Evolutionary conservation across 2,888 invertebrate genomes (phyloP).

Genomic region (Axea sp.): DNA sequence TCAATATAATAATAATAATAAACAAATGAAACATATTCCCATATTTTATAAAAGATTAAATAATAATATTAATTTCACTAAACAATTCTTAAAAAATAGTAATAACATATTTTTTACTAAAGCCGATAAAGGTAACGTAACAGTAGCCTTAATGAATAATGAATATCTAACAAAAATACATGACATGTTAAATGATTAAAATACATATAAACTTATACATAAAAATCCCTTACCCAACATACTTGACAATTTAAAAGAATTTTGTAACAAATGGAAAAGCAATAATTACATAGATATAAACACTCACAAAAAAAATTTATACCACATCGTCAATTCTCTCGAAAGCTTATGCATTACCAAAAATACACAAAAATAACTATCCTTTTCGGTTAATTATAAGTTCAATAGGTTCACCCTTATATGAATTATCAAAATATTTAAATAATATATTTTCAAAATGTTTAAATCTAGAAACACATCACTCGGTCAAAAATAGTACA

Average conservation of each 20-base stretch:
- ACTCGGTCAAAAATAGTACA: not conserved
- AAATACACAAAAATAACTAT: constrained; percentile 8
- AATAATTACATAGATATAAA: no score
- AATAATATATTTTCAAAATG: no score
- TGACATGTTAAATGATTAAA: not conserved
- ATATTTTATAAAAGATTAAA: not conserved
- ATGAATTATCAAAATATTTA: no score
- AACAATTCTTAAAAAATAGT: not conserved
- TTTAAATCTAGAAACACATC: no score
- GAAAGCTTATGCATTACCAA: constrained; percentile 3
- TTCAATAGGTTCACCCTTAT: not conserved
- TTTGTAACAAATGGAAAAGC: no score
- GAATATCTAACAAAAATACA: no score
- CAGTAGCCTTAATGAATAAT: not conserved
- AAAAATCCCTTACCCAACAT: no score
- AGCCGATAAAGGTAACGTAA: constrained; percentile 7
- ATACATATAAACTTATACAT: not conserved
- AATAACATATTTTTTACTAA: not conserved
- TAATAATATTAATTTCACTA: not conserved
- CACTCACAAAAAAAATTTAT: not conserved
- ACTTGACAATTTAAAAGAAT: no score
- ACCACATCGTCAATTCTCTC: not conserved
- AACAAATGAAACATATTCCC: not conserved
- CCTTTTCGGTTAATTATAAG: not conserved
- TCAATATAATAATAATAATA: not conserved